Percentiles rank a stretch among this genome's conserved stretches.
phyloP scores from a whole-genome alignment of 2,888 invertebrate species.

The Dolomedes plantarius region DNA sequence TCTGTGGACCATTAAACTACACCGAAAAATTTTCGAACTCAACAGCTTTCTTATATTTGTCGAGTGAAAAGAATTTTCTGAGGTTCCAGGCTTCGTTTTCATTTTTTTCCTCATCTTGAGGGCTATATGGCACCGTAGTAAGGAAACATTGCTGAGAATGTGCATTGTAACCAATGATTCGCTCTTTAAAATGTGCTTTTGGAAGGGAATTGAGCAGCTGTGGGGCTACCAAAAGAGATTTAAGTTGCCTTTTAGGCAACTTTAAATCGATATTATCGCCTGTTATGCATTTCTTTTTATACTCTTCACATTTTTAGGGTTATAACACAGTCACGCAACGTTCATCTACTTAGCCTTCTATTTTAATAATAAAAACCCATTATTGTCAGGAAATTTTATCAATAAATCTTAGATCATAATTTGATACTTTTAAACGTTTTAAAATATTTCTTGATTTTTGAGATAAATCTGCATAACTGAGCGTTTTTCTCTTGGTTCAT shows the following conservation, averaged over 20 bases:
- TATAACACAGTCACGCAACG: not conserved
- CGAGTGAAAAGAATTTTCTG: slow-evolving; percentile 27
- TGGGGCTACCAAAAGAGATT: not conserved
- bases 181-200: slow-evolving; percentile 1
- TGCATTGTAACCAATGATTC: not conserved
- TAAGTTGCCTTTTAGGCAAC: not conserved
- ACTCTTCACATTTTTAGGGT: not conserved
- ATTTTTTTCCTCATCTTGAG: not conserved
- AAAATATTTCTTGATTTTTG: no score
- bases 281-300: not conserved
- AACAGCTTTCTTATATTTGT: slow-evolving; percentile 47
- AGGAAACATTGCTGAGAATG: slow-evolving; percentile 12
- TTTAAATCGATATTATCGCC: slow-evolving; percentile 1
- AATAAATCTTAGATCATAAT: not conserved
- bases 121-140: not conserved
- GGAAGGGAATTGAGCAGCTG: slow-evolving; percentile 13
- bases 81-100: not conserved
- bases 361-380: not conserved
- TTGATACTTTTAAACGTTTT: not conserved
- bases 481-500: no score
- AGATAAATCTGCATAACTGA: no score
- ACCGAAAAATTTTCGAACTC: slow-evolving; percentile 47
- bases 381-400: not conserved
- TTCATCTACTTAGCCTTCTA: not conserved
- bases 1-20: slow-evolving; percentile 50